Base-by-base conservation (phyloP, 2,888 invertebrate species). In the Hemaris fuciformis region DNA sequence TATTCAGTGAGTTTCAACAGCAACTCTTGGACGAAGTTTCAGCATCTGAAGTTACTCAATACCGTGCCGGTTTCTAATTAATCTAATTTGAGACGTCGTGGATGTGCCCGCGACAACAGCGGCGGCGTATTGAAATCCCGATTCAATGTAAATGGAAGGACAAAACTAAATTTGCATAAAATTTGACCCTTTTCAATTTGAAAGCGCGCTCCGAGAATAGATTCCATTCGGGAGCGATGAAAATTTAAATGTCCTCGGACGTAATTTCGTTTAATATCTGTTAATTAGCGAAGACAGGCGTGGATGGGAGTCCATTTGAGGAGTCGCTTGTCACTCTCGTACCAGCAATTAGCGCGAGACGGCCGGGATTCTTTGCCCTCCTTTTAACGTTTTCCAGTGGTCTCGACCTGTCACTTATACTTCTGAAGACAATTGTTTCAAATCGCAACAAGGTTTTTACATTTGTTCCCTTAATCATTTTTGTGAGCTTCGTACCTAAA, bases 181-280 rank as follows among this genome's bases (percentile, higher is more conserved):
- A 75, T 75, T 71, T 67, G 68, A 76, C 78, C 78, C 77, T 76
- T 78, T 75, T 71, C 66, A 71, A 66, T 62, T 66, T 69, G 60
- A 74, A 74, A 74, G 68, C 70, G 65, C 62, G 64, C 41, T 60
- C 59, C 48, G 66, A 68, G 67, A 57, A 61, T 68, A 62, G 64
- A 69, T 72, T 70, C 64, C 60, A 63, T 68, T 66, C 67, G 72
- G 73, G 75, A 61, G 62, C 75, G 79, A 79, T 76, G 73, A 76
- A 74, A 79, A 81, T 77, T 80, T 80, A 78, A 80, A 78, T 72
- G 74, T 66, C 63, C 61, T 67, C 62, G 53, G 66, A 67, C 69
- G 74, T 79, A 76, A 80, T 82, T 83, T 84, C 63, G 72, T 68
- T 72, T 72, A 75, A 77, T 73, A 71, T 72, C 61, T 69, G 63